Evolutionary conservation across 2,888 invertebrate species (phyloP).

Genomic region (Lithophane ornitopus): DNA sequence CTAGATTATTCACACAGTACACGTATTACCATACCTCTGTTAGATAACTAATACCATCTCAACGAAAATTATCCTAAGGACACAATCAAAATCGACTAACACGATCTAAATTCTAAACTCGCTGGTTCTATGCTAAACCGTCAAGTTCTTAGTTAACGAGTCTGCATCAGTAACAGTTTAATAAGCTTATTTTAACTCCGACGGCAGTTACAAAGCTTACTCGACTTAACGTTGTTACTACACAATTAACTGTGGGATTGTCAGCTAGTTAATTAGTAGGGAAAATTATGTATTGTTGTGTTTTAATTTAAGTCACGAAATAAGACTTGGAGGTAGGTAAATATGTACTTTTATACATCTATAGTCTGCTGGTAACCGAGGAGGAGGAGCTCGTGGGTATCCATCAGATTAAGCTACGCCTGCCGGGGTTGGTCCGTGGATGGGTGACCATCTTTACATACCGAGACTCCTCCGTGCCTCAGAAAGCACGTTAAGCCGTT

Average conservation of each 20-base stretch:
- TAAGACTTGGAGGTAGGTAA: neutral
- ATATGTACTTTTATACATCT: neutral
- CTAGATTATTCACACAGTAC: neutral
- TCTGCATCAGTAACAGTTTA: conserved; percentile 58
- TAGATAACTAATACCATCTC: neutral
- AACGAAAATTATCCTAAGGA: neutral
- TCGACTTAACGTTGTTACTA: conserved; percentile 40
- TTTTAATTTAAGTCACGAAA: neutral
- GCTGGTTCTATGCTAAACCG: conserved; percentile 36
- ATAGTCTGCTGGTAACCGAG: neutral
- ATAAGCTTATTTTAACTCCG: conserved; percentile 59
- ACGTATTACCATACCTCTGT: neutral
- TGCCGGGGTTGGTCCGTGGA: too few relatives aligned
- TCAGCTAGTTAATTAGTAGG: conserved; percentile 37
- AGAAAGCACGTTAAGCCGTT: too few relatives aligned
- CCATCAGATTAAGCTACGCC: too few relatives aligned
- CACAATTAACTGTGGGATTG: conserved; percentile 36
- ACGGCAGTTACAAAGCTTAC: conserved; percentile 40
- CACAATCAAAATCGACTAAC: conserved; percentile 11
- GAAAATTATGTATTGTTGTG: conserved; percentile 12
- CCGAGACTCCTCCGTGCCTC: too few relatives aligned
- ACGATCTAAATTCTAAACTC: conserved; percentile 24
- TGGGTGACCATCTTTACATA: too few relatives aligned
- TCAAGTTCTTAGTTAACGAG: conserved; percentile 42
- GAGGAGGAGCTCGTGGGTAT: too few relatives aligned